Base-by-base conservation (phyloP, 2,888 invertebrate genomes). In the Anthrax anthrax region DNA sequence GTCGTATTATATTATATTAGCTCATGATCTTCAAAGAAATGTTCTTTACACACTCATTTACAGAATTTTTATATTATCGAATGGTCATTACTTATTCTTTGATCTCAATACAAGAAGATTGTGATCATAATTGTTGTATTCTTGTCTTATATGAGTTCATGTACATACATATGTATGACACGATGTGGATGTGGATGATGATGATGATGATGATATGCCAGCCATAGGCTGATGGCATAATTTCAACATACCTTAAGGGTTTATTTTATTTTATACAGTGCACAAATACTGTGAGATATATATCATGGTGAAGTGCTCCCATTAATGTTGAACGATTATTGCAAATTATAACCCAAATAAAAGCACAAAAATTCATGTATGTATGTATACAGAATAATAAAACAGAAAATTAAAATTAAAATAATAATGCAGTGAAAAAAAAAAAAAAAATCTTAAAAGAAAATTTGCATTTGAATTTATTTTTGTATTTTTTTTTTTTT, bases 141-240 rank as follows among this genome's bases (percentile, higher is more conserved):
- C n/a, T n/a, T n/a, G n/a, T n/a, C n/a, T n/a, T n/a, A n/a, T n/a
- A n/a, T n/a, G n/a, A n/a, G 12, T 32, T 12, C 3, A 12, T 32
- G 29, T 32, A 32, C 29, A 12, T 32, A 32, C 29, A 6, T 29
- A 29, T 29, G 12, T 32, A 32, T 32, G 23, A 23, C 13, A 23
- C 23, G 8, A 23, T 23, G 23, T 23, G 23, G 23, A 6, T n/a
- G n/a, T n/a, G n/a, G 23, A 8, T 23, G 23, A 23, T 23, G 23
- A 23, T 23, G 29, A 32, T 32, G 29, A 32, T 12, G 29, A 32
- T 32, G 12, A 32, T n/a, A n/a, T 32, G 29, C 29, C 29, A 32
- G 12, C 29, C n/a, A 12, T 42, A 63, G 61, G 64, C 64, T 66
- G 66, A 66, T 66, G 67, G 67, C 66, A 66, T 66, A 66, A 66